Base-by-base conservation (phyloP, 2,113 vertebrate genomes). In the Istiophorus platypterus region DNA sequence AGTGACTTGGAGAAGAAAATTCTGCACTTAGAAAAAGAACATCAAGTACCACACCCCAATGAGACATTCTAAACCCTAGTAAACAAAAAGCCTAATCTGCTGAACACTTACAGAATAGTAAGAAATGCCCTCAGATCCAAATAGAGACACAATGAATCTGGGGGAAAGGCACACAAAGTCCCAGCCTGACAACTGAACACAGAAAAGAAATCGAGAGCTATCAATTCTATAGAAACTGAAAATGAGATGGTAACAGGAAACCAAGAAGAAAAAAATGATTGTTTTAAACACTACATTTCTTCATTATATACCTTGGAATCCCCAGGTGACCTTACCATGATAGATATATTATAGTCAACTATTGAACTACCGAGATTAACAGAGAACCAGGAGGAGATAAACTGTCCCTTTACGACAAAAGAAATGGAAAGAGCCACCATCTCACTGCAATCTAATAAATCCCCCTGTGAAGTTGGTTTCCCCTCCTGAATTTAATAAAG, bases 21-120 rank as follows among this genome's bases (percentile, higher is more conserved):
- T 41, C 7, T 69, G 49, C 52, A 63, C 63, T 6, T 52, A 14
- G 76, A 63, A 71, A 76, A 76, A 8, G 26, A 66, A 39, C 65
- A 54, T 42, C 61, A 76, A 45, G 12, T 65, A 31, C 54, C 47
- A 18, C 29, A 8, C 8, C 63, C 76, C 52, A 34, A 49, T 8
- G 26, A 20, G 7, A 34, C 31, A 34, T 34, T 34, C 1, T 70
- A 54, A 10, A 68, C 11, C 15, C 5, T 54, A 0, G 31, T 54
- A 5, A 41, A 39, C 17, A 56, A 41, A 56, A 56, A 56, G 13
- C 11, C 52, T 13, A 34, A 7, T 39, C 31, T 34, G 31, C 31
- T 70, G 7, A 9, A 26, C 15, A 70, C 49, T 9, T 70, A 39
- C 34, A 70, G 24, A 39, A 26, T 26, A 24, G 67, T 52, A 26